These are phyloP conservation scores for Ptilorrhoa leucosticta DNA, from an alignment of 2,113 vertebrate genomes.

Conservation along the genomic window DNA sequence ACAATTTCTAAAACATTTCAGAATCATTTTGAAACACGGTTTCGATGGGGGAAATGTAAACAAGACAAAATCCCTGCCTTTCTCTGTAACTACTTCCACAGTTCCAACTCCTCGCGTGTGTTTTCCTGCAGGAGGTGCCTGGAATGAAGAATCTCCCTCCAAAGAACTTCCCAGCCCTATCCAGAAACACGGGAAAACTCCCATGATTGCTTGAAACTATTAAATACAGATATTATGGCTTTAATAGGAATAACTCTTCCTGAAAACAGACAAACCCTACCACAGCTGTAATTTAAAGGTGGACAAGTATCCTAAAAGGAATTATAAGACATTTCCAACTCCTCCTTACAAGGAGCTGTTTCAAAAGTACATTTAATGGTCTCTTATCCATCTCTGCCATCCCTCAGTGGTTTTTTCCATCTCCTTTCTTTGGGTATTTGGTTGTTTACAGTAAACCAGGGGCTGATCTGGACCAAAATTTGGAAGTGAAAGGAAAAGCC, in stretches of 20 bases:
- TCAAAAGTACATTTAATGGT: accelerated
- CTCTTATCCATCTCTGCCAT: background rate
- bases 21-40: background rate
- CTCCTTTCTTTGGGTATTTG: background rate
- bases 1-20: background rate
- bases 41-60: background rate
- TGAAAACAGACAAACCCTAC: background rate
- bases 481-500: background rate
- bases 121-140: background rate
- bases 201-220: background rate
- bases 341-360: background rate
- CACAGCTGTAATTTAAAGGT: background rate
- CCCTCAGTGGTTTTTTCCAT: background rate
- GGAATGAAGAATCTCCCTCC: background rate
- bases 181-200: background rate
- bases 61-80: background rate
- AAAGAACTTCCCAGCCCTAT: background rate
- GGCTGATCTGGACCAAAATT: background rate
- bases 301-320: background rate
- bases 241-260: background rate
- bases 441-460: background rate
- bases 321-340: background rate
- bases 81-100: background rate
- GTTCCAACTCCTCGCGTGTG: accelerated
- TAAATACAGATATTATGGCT: background rate